Evolutionary conservation across 2,113 vertebrate genomes (phyloP).

Genomic region (Cryptomyrus ogoouensis): DNA sequence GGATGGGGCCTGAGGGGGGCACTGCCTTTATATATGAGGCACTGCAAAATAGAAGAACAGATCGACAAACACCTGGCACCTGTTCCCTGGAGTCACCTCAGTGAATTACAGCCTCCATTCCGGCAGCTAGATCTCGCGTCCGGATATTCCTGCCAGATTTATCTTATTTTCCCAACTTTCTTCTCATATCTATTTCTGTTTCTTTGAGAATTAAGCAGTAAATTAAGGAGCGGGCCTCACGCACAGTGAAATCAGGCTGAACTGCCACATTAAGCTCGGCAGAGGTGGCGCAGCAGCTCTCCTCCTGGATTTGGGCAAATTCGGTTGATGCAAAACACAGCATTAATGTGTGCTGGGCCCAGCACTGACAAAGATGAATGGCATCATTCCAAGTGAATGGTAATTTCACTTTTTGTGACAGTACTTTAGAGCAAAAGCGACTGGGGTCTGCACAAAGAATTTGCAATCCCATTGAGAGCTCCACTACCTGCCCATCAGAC

Average conservation of each 20-base stretch:
- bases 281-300: slow-evolving; percentile 87
- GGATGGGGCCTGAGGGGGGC: slow-evolving; percentile 75
- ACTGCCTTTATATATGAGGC: slow-evolving; percentile 87
- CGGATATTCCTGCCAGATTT: slow-evolving; percentile 83
- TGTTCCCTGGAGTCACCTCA: slow-evolving; percentile 79
- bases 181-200: slow-evolving; percentile 97
- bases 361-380: slow-evolving; percentile 99
- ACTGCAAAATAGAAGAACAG: slow-evolving; percentile 87
- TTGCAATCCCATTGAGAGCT: slow-evolving; percentile 95
- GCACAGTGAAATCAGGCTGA: slow-evolving; percentile 72
- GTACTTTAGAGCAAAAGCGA: slow-evolving; percentile 97
- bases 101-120: slow-evolving; percentile 77
- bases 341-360: slow-evolving; percentile 98
- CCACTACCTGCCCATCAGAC: slow-evolving; percentile 99
- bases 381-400: slow-evolving; percentile 99
- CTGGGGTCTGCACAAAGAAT: slow-evolving; percentile 88
- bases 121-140: slow-evolving; percentile 69
- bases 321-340: slow-evolving; percentile 99
- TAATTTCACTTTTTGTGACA: slow-evolving; percentile 99
- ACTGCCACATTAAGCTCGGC: slow-evolving; percentile 91
- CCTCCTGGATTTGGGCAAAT: slow-evolving; percentile 99
- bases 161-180: slow-evolving; percentile 86
- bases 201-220: slow-evolving; percentile 94
- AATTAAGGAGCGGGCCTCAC: slow-evolving; percentile 73
- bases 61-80: slow-evolving; percentile 78